Conservation (phyloP, 2,888 invertebrate species). For the Timandra comae region DNA sequence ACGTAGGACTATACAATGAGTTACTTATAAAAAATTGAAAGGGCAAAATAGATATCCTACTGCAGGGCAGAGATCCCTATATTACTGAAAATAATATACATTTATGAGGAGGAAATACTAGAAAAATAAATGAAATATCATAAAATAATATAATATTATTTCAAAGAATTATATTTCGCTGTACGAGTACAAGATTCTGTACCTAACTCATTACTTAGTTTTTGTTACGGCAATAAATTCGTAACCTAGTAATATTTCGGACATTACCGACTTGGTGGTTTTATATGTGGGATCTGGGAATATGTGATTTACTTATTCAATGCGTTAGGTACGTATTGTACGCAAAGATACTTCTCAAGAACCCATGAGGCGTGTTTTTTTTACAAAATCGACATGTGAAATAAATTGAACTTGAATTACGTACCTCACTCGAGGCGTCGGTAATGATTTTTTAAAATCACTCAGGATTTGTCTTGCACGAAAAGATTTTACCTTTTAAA, state of each 20-base stretch:
- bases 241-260: slow-evolving; percentile 5
- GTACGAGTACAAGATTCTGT: too few relatives aligned
- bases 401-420: slow-evolving; percentile 17
- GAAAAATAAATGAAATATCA: too few relatives aligned
- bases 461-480: slow-evolving; percentile 1
- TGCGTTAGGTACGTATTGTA: slow-evolving; percentile 18
- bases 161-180: too few relatives aligned
- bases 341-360: slow-evolving; percentile 1
- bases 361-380: slow-evolving; percentile 5
- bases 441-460: slow-evolving; percentile 7
- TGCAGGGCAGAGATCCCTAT: too few relatives aligned
- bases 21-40: too few relatives aligned
- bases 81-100: too few relatives aligned
- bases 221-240: too few relatives aligned
- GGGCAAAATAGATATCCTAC: too few relatives aligned
- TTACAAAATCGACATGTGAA: slow-evolving; percentile 10
- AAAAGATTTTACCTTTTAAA: not conserved
- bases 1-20: too few relatives aligned
- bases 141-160: too few relatives aligned
- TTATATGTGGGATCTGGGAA: slow-evolving; percentile 9
- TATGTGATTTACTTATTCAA: slow-evolving; percentile 15
- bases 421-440: slow-evolving; percentile 7
- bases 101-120: too few relatives aligned
- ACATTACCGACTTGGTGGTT: slow-evolving; percentile 1
- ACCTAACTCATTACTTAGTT: too few relatives aligned